phyloP scores from a whole-genome alignment of 2,797 vertebrate genomes.

The Crenuchus spilurus region DNA sequence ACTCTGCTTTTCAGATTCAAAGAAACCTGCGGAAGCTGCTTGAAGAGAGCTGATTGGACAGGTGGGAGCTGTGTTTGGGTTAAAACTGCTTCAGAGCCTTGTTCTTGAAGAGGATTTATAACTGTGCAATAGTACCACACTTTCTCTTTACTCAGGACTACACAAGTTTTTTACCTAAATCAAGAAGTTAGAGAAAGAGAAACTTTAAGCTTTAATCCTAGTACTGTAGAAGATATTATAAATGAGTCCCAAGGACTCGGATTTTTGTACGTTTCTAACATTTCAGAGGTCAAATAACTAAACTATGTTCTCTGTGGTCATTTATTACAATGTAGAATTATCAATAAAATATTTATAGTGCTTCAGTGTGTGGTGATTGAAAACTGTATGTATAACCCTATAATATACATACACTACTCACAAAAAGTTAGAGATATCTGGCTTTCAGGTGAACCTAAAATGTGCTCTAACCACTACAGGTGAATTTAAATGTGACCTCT shows the following conservation, averaged over 20 bases:
- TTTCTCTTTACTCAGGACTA: slow-evolving; percentile 65
- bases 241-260: slow-evolving; percentile 55
- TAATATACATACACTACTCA: too few species aligned
- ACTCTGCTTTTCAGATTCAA: slow-evolving; percentile 71
- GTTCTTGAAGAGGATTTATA: slow-evolving; percentile 42
- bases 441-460: too few species aligned
- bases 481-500: too few species aligned
- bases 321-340: slow-evolving; percentile 47
- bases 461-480: too few species aligned
- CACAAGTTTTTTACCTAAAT: slow-evolving; percentile 42
- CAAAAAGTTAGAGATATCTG: too few species aligned
- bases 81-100: slow-evolving; percentile 1
- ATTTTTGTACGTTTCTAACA: slow-evolving; percentile 59
- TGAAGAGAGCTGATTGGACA: slow-evolving; percentile 66
- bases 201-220: slow-evolving; percentile 37
- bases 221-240: slow-evolving; percentile 58
- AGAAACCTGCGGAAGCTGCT: slow-evolving; percentile 76
- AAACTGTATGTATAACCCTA: too few species aligned
- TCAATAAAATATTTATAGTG: slow-evolving; percentile 62
- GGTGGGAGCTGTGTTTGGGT: slow-evolving; percentile 62
- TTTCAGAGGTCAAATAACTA: slow-evolving; percentile 62
- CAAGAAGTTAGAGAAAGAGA: slow-evolving; percentile 11
- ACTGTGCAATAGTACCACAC: slow-evolving; percentile 69
- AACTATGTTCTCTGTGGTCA: slow-evolving; percentile 32
- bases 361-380: slow-evolving; percentile 2